A percentile compares a stretch with the other conserved stretches of the same genome.
These are phyloP conservation scores for Moxostoma hubbsi DNA, from an alignment of 2,797 vertebrate genomes.

Conservation along the genomic window DNA sequence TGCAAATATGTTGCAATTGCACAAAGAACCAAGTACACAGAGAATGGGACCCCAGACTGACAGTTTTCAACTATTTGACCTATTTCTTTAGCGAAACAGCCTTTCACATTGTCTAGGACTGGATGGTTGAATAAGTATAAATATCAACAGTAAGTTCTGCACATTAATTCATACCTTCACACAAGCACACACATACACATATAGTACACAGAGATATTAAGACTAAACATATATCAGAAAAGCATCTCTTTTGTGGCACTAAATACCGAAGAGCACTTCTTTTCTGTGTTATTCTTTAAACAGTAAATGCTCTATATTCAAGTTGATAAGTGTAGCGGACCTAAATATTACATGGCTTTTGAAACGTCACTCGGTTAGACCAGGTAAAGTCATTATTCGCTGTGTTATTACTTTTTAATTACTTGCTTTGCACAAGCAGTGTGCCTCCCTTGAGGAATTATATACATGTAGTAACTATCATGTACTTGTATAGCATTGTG, in stretches of 20 bases:
- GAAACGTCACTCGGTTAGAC: slow-evolving; percentile 61
- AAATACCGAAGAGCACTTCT: slow-evolving; percentile 55
- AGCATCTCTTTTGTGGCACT: slow-evolving; percentile 37
- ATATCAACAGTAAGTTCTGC: slow-evolving; percentile 48
- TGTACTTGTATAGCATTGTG: background rate
- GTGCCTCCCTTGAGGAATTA: background rate
- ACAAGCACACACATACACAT: slow-evolving; percentile 62
- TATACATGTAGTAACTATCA: background rate
- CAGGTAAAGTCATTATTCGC: slow-evolving; percentile 57
- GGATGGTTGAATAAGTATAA: slow-evolving; percentile 54
- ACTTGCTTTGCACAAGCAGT: slow-evolving; percentile 43
- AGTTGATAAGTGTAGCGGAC: slow-evolving; percentile 46
- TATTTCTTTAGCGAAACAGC: slow-evolving; percentile 51
- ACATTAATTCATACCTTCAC: slow-evolving; percentile 50
- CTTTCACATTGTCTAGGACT: slow-evolving; percentile 59
- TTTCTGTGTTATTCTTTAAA: slow-evolving; percentile 32
- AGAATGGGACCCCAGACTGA: background rate
- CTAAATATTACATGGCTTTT: slow-evolving; percentile 59
- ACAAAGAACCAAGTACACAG: background rate
- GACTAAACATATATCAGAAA: slow-evolving; percentile 46
- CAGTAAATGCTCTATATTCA: slow-evolving; percentile 28
- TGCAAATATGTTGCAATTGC: too few species aligned
- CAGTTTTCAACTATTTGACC: background rate
- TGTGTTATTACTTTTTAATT: slow-evolving; percentile 52
- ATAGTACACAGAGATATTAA: slow-evolving; percentile 60